Percentiles rank a stretch among this genome's conserved stretches.
These are phyloP conservation scores for Forbesichthys agassizii DNA, from an alignment of 2,113 vertebrate species.

Conservation along the genomic window DNA sequence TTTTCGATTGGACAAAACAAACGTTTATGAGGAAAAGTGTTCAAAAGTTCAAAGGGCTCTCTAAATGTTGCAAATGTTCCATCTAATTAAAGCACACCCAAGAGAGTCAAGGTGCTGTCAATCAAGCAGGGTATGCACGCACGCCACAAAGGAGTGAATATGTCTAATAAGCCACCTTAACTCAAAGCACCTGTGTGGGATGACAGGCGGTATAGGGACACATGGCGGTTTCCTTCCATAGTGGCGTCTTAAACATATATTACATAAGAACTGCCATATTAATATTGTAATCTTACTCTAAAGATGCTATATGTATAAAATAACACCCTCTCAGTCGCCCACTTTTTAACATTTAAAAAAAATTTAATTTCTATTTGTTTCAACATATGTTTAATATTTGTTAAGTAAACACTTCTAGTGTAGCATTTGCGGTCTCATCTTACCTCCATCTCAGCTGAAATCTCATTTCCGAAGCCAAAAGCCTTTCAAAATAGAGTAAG, in stretches of 20 bases:
- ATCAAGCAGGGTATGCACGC: too few species aligned
- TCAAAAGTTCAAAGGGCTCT: too few species aligned
- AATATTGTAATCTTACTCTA: too few species aligned
- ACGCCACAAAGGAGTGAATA: too few species aligned
- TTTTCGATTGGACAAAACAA: too few species aligned
- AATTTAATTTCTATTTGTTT: constrained; percentile 37
- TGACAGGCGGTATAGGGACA: neutral
- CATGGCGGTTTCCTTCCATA: neutral
- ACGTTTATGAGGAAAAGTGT: too few species aligned
- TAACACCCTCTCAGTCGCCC: constrained; percentile 48
- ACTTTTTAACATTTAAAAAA: neutral
- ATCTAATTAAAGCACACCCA: too few species aligned
- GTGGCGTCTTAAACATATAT: neutral
- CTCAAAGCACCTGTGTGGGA: too few species aligned
- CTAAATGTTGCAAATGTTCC: too few species aligned
- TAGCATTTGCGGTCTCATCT: neutral
- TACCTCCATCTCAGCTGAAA: neutral
- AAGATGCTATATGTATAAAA: constrained; percentile 43
- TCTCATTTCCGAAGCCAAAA: too few species aligned
- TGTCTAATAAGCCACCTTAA: too few species aligned
- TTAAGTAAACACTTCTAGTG: neutral
- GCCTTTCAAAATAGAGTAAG: constrained; percentile 4
- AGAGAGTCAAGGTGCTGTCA: too few species aligned
- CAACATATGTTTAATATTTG: neutral
- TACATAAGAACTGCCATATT: neutral